phyloP scores from a whole-genome alignment of 2,797 vertebrate species.

The Tapera naevia region DNA sequence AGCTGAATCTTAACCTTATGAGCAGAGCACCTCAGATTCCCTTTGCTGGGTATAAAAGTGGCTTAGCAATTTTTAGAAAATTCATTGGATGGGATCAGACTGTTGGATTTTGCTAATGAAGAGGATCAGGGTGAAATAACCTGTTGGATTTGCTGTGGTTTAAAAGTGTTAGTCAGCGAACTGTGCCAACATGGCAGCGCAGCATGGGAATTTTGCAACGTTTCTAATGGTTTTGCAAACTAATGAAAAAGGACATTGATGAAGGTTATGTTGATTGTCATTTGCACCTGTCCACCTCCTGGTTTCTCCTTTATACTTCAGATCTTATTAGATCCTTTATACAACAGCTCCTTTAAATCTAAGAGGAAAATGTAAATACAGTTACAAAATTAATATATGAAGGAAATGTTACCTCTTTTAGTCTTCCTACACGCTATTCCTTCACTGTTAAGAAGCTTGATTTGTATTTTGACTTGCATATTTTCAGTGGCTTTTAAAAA shows the following conservation, averaged over 20 bases:
- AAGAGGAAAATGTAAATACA: not conserved
- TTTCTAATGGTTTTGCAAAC: not conserved
- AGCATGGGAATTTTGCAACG: not conserved
- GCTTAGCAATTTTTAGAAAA: not conserved
- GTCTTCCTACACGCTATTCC: not conserved
- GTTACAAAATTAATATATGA: not conserved
- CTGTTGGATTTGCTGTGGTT: not conserved
- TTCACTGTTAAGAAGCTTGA: not conserved
- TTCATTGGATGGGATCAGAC: not conserved
- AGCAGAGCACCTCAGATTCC: not conserved
- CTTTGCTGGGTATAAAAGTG: not conserved
- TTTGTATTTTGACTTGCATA: not conserved
- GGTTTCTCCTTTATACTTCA: not conserved
- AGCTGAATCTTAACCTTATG: not conserved
- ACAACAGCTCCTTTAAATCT: not conserved
- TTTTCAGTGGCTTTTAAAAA: not conserved
- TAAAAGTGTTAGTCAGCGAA: not conserved
- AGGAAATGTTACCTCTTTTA: not conserved
- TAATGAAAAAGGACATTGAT: not conserved
- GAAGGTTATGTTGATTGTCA: not conserved
- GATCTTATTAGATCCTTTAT: no score
- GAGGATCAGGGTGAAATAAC: not conserved
- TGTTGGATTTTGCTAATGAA: not conserved
- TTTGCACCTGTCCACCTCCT: not conserved
- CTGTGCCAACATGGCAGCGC: not conserved